Evolutionary conservation across 2,888 invertebrate genomes (phyloP), one percentile per base, ranked within the genome.

Genomic region (Merodon equestris): DNA sequence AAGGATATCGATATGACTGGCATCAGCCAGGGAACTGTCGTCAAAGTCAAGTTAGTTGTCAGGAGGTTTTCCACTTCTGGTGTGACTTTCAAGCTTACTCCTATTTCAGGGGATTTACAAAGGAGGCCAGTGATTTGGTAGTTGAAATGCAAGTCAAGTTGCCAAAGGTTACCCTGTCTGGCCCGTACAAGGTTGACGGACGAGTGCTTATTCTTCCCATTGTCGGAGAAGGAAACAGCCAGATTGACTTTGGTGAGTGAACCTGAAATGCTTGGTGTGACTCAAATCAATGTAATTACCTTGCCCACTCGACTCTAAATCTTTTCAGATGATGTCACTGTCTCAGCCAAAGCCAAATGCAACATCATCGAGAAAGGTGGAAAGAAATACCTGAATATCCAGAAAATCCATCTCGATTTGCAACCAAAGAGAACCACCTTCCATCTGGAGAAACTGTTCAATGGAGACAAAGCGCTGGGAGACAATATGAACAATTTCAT

Each of bases 401-500:
- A 45, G 0, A 75, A 82, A 38, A 54, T 86, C 0, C 70, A 71
- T 19, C 17, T 87, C 12, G 50, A 81, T 0, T 38, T 87, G 45
- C 34, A 81, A 1, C 86, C 87, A 3, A 48, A 79, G 1, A 82
- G 81, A 15, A 84, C 84, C 0, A 44, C 14, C 1, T 86, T 83
- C 42, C 45, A 72, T 1, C 64, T 87, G 14, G 86, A 84, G 4
- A 87, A 88, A 71, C 84, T 90, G 1, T 90, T 90, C 73, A 88
- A 90, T 71, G 90, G 90, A 0, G 86, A 90, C 51, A 87, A 88
- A 82, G 85, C 85, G 10, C 83, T 90, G 1, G 88, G 89, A 44
- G 88, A 89, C 5, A 89, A 85, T 34, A 88, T 89, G 86, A 90
- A 90, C 74, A 34, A 27, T 0, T 82, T 87, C 5, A 76, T 87